Conservation (phyloP, 2,113 vertebrate genomes). For the Anarhynchus alexandrinus region DNA sequence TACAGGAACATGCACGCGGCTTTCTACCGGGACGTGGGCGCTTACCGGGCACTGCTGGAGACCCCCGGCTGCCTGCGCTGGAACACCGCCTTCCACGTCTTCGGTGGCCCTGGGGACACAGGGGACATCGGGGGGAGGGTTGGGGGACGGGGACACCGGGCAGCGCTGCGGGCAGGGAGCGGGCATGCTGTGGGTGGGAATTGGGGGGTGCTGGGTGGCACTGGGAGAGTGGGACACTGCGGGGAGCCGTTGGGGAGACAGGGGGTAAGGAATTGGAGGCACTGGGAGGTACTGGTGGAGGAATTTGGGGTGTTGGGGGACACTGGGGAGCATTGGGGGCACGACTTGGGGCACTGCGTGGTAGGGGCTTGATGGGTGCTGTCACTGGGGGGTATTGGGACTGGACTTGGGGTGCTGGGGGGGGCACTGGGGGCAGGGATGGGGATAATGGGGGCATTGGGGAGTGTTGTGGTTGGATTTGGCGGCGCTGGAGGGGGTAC, state of each 20-base stretch:
- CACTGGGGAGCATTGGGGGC: neutral
- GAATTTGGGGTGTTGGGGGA: neutral
- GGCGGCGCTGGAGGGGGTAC: neutral
- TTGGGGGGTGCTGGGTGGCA: no score
- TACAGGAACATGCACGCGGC: neutral
- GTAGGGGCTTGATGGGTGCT: neutral
- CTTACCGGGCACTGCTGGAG: slow-evolving; percentile 15
- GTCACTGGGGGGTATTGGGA: neutral
- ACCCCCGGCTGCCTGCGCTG: neutral
- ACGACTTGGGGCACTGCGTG: no score
- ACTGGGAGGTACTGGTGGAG: neutral
- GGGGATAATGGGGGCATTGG: neutral
- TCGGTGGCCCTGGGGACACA: neutral
- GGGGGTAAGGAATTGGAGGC: neutral
- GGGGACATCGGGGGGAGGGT: neutral
- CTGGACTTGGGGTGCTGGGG: neutral
- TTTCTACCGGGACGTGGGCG: neutral
- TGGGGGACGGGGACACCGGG: neutral
- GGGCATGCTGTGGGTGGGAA: neutral
- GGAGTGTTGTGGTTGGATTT: neutral
- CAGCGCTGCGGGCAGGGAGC: no score
- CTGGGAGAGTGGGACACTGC: rapidly evolving
- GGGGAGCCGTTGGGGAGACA: neutral
- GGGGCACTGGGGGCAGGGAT: neutral
- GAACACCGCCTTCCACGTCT: neutral